Base-by-base conservation (phyloP, 1,140 invertebrate genomes). In the Musca domestica region DNA sequence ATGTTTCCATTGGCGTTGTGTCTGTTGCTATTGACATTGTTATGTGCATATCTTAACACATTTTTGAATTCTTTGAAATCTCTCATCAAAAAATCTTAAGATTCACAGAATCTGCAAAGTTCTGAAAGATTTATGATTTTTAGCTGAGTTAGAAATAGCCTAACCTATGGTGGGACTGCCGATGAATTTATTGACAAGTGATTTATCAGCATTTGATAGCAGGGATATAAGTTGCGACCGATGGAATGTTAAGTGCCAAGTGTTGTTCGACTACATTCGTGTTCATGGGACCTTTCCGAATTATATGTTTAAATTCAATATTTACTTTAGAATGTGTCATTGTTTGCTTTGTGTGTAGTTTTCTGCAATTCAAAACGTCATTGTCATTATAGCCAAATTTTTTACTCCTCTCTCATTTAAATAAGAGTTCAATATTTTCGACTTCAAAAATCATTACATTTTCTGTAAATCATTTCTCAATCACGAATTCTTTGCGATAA, bases 31-130 rank as follows among this genome's bases (percentile, higher is more conserved):
- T 73, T 76, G 75, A 75, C 74, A 68, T 48, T 67, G 52, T 56
- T 56, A 12, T 63, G 61, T 72, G 75, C 74, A 77, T 77, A 75
- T 75, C 72, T 77, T 77, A 77, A 77, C 75, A 77, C 75, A 77
- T 77, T 75, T 74, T 22, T 72, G 71, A 71, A 75, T 76, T 74
- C 75, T 70, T 71, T 73, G 71, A 72, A 72, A 49, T 30, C 22
- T 56, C 23, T 1, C 17, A 19, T 20, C 48, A 51, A 56, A 27
- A 56, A 63, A 63, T 2, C 25, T 54, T 41, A 7, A 46, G 47
- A 27, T 71, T 72, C 70, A 71, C 67, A 58, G 54, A 58, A 58
- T 58, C 19, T 58, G 30, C 17, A n/a, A 15, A 27, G 52, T 27
- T n/a, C 17, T 56, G 14, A 2, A 27, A 30, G 52, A 27, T 56